Evolutionary conservation across 2,888 invertebrate genomes (phyloP), one percentile per base, ranked within the genome.

Genomic region (Cryptus armator): DNA sequence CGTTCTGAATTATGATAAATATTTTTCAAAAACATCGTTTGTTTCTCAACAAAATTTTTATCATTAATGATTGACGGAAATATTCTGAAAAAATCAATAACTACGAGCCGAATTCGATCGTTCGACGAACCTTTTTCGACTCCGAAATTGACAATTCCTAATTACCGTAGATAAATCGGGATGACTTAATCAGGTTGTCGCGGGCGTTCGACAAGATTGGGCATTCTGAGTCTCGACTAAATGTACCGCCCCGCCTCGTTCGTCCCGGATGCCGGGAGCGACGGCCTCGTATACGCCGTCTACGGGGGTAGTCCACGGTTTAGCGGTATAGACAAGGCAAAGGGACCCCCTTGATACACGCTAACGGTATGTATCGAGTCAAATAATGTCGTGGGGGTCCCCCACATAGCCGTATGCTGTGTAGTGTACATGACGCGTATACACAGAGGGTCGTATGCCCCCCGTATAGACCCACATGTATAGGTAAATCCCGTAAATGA

Each of bases 401-500:
- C 56, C 43, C 44, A 62, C 71, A 62, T 59, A 64, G 32, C 62
- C 71, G 66, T 72, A 16, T 32, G 67, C 59, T 44, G 68, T 24
- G 37, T 43, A 12, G 53, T 16, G 14, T 56, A 37, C 48, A 29
- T 43, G 12, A 44, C 56, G 56, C 0, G 48, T 56, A n/a, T 44
- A 59, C 44, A 64, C 43, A 32, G 62, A 62, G 62, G 32, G 62
- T 62, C 62, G 62, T 14, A 32, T n/a, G 4, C 62, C n/a, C 5
- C 12, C 29, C 62, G 62, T 14, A 32, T 12, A 29, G 32, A 12
- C 62, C 32, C 16, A 53, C 68, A 70, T 71, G 66, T 37, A 77
- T 82, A 51, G 53, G 64, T 37, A 81, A 81, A 77, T 84, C 81
- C 76, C 72, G 81, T 77, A 74, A 84, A 81, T 84, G 72, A 81